phyloP scores from a whole-genome alignment of 2,113 vertebrate species.

The Chloropsis hardwickii region DNA sequence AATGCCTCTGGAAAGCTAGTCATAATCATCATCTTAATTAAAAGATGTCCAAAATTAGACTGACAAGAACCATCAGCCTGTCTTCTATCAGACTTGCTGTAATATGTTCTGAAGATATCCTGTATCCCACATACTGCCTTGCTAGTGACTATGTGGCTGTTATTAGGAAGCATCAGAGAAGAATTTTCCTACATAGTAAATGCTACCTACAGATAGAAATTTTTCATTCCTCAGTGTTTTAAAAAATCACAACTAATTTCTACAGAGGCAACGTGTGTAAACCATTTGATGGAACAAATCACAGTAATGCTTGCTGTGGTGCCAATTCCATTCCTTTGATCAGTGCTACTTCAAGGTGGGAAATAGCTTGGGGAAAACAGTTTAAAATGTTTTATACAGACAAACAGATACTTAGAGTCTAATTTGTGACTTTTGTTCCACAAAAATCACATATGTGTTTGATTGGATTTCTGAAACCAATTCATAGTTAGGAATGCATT shows the following conservation, averaged over 20 bases:
- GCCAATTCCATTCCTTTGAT: background rate
- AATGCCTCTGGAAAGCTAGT: slow-evolving; percentile 23
- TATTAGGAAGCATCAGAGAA: background rate
- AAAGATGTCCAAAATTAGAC: slow-evolving; percentile 20
- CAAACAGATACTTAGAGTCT: background rate
- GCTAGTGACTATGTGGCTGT: background rate
- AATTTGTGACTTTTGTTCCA: background rate
- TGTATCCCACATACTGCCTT: background rate
- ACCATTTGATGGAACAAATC: background rate
- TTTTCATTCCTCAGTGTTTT: background rate
- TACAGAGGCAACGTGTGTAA: background rate
- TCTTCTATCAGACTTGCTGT: background rate
- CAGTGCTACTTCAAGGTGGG: background rate
- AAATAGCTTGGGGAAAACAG: background rate
- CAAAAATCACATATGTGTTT: background rate
- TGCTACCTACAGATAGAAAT: background rate
- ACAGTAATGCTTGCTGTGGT: background rate
- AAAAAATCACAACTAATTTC: background rate
- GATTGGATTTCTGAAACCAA: background rate
- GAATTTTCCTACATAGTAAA: background rate
- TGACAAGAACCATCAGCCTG: slow-evolving; percentile 6
- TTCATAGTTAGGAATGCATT: background rate
- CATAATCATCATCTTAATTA: slow-evolving; percentile 36
- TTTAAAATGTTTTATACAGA: background rate
- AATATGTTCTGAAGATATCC: background rate